Conservation (phyloP, 2,113 vertebrate genomes). For the Scomber colias region DNA sequence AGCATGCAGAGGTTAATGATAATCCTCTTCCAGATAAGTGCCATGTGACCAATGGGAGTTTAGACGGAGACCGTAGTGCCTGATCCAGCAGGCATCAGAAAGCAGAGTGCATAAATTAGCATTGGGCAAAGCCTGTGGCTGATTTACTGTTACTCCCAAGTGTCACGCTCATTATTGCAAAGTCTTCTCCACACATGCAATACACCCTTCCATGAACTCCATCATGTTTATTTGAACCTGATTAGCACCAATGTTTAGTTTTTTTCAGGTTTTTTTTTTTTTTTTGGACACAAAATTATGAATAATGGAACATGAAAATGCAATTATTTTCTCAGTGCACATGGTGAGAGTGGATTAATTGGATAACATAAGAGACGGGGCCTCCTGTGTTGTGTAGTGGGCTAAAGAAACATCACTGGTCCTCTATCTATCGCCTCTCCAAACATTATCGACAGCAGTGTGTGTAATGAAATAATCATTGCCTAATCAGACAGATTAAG, state of each 20-base stretch:
- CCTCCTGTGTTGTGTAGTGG: slow-evolving; percentile 3
- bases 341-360: slow-evolving; percentile 40
- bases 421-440: neutral
- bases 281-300: slow-evolving; percentile 45
- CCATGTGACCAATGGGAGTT: slow-evolving; percentile 78
- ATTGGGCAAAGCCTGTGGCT: slow-evolving; percentile 25
- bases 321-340: slow-evolving; percentile 48
- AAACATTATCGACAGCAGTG: slow-evolving; percentile 24
- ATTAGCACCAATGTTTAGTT: neutral
- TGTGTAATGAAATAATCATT: slow-evolving; percentile 36
- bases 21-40: slow-evolving; percentile 75
- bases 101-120: slow-evolving; percentile 47
- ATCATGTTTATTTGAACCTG: slow-evolving; percentile 46
- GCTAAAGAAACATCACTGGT: slow-evolving; percentile 18
- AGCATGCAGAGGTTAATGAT: slow-evolving; percentile 80
- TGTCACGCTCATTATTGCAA: slow-evolving; percentile 64
- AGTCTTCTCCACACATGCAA: slow-evolving; percentile 38
- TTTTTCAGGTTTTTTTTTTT: neutral
- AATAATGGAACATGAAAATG: slow-evolving; percentile 57
- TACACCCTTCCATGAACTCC: slow-evolving; percentile 40
- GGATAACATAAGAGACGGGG: slow-evolving; percentile 19
- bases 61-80: slow-evolving; percentile 27
- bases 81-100: slow-evolving; percentile 55
- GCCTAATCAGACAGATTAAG: slow-evolving; percentile 24
- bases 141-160: slow-evolving; percentile 55